Conservation (phyloP, 2,113 vertebrate species). For the Chauna torquata region DNA sequence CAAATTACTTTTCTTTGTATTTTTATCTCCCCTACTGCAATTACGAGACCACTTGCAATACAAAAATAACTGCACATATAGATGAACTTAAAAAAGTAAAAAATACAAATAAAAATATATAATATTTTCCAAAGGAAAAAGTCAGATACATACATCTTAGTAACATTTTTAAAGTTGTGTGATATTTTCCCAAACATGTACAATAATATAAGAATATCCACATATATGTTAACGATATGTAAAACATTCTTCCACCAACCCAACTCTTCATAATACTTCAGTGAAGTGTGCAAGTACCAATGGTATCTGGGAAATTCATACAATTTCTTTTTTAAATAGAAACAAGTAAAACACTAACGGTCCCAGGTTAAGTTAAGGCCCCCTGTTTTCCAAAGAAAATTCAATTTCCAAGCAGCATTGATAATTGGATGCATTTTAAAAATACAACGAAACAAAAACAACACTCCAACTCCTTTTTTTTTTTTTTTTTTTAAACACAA, state of each 20-base stretch:
- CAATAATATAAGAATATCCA: constrained; percentile 79
- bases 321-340: constrained; percentile 58
- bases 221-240: constrained; percentile 72
- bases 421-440: constrained; percentile 26
- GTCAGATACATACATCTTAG: constrained; percentile 83
- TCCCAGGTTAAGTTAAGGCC: constrained; percentile 64
- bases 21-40: constrained; percentile 62
- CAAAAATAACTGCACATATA: constrained; percentile 80
- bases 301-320: constrained; percentile 62
- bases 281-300: constrained; percentile 65
- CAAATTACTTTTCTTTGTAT: constrained; percentile 59
- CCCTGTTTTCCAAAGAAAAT: constrained; percentile 55
- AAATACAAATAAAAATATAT: constrained; percentile 84
- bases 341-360: constrained; percentile 61
- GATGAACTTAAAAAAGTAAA: constrained; percentile 81
- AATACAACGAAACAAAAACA: constrained; percentile 30
- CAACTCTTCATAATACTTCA: constrained; percentile 62
- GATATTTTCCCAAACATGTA: constrained; percentile 79
- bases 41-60: constrained; percentile 72
- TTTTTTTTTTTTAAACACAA: background rate
- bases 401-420: constrained; percentile 56
- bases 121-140: constrained; percentile 82
- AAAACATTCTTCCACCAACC: constrained; percentile 71
- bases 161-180: constrained; percentile 71
- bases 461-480: background rate